phyloP scores from a whole-genome alignment of 92 coral and sea anemone species.

The Chrysogorgia sp. region DNA sequence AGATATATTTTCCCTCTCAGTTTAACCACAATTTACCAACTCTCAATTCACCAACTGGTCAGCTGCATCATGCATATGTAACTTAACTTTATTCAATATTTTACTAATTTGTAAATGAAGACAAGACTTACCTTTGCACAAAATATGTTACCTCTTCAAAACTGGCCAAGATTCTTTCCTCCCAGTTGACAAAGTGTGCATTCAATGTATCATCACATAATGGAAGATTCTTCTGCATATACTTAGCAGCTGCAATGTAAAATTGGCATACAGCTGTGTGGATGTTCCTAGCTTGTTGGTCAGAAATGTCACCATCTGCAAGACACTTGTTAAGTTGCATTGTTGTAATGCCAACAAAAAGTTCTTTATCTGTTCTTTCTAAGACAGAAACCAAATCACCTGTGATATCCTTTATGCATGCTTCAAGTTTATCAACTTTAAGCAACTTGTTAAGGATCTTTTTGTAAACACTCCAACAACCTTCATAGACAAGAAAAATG shows the following conservation, averaged over 20 bases:
- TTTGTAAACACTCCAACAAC: slow-evolving; percentile 33
- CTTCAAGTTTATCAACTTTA: slow-evolving; percentile 27
- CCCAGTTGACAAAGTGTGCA: slow-evolving; percentile 51
- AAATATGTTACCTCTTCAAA: slow-evolving; percentile 47
- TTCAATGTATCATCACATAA: slow-evolving; percentile 41
- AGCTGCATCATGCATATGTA: slow-evolving; percentile 1
- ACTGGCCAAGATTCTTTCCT: slow-evolving; percentile 28
- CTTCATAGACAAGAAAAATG: slow-evolving; percentile 32
- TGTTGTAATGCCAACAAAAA: slow-evolving; percentile 60
- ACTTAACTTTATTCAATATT: slow-evolving; percentile 1
- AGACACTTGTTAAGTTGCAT: slow-evolving; percentile 56
- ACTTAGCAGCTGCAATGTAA: slow-evolving; percentile 54
- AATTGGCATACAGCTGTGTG: slow-evolving; percentile 55
- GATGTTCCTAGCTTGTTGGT: slow-evolving; percentile 46
- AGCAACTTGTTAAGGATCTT: slow-evolving; percentile 28
- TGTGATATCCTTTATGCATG: slow-evolving; percentile 30
- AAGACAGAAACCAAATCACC: slow-evolving; percentile 13
- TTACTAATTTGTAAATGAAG: slow-evolving; percentile 7
- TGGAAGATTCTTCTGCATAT: slow-evolving; percentile 56
- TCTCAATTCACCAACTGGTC: slow-evolving; percentile 19
- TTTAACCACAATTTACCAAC: slow-evolving; percentile 1
- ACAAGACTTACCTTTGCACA: slow-evolving; percentile 25
- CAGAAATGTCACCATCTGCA: slow-evolving; percentile 59
- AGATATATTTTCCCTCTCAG: slow-evolving; percentile 19
- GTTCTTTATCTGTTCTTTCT: slow-evolving; percentile 42